These are phyloP conservation scores for Zenarchopterus dispar DNA, from an alignment of 2,797 vertebrate species.

Conservation along the genomic window DNA sequence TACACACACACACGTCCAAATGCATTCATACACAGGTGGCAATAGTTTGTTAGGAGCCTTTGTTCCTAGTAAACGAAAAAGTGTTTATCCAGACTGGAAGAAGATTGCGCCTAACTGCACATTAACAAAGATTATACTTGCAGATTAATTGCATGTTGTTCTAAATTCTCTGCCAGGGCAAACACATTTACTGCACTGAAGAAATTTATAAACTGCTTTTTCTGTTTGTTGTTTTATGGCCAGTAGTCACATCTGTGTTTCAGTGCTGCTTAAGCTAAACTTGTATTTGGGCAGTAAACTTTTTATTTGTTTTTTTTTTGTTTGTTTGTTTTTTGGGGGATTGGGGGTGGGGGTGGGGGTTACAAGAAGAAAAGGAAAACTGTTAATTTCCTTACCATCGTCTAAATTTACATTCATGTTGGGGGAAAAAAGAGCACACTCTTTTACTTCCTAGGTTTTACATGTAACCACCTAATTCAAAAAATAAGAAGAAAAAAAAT, in stretches of 20 bases:
- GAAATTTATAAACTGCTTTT: slow-evolving; percentile 13
- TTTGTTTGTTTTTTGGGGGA: too few species aligned
- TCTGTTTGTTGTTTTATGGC: not conserved
- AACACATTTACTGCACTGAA: slow-evolving; percentile 7
- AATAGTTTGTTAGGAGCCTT: slow-evolving; percentile 57
- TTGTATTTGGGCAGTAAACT: not conserved
- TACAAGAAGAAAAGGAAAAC: too few species aligned
- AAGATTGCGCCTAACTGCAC: slow-evolving; percentile 22
- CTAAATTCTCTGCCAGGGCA: slow-evolving; percentile 18
- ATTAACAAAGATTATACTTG: slow-evolving; percentile 35
- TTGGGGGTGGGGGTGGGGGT: too few species aligned
- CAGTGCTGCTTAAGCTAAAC: not conserved
- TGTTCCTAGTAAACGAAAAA: slow-evolving; percentile 47
- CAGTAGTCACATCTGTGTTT: not conserved
- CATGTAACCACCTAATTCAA: too few species aligned
- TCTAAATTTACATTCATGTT: too few species aligned
- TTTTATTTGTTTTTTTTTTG: not conserved
- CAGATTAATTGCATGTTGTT: slow-evolving; percentile 41
- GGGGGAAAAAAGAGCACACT: too few species aligned
- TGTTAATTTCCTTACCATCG: too few species aligned
- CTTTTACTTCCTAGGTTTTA: too few species aligned
- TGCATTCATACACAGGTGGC: slow-evolving; percentile 53
- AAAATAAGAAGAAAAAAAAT: too few species aligned
- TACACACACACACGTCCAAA: slow-evolving; percentile 17
- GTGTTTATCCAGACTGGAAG: slow-evolving; percentile 40